phyloP scores from a whole-genome alignment of 2,113 vertebrate species.

The Phrynosoma platyrhinos region DNA sequence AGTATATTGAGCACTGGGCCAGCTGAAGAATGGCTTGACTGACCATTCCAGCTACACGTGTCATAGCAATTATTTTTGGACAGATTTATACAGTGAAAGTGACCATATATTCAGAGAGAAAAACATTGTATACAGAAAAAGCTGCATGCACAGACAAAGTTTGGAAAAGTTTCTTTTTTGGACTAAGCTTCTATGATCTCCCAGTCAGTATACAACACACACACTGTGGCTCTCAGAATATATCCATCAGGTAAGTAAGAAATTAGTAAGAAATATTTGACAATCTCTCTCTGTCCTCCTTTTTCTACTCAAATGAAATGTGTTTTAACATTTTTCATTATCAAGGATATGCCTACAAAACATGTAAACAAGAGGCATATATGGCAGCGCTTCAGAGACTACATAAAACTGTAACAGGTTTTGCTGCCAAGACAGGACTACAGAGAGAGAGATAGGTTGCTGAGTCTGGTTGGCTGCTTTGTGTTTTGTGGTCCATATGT shows the following conservation, averaged over 20 bases:
- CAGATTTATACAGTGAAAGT: not conserved
- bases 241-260: not conserved
- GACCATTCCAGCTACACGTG: not conserved
- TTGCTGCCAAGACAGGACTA: not conserved
- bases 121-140: not conserved
- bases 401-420: not conserved
- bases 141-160: not conserved
- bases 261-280: not conserved
- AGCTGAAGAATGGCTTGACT: slow-evolving; percentile 51
- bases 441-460: not conserved
- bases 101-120: not conserved
- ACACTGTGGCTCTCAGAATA: not conserved
- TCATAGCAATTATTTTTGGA: slow-evolving; percentile 42
- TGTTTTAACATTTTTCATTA: not conserved
- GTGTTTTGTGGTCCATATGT: not conserved
- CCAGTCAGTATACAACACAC: not conserved
- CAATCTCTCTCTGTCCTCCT: no score
- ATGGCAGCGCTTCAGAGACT: not conserved
- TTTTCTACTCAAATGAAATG: not conserved
- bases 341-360: not conserved
- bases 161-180: not conserved
- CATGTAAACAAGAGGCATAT: not conserved
- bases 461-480: not conserved
- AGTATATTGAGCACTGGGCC: slow-evolving; percentile 21
- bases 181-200: not conserved